Percentiles rank a stretch among this genome's conserved stretches.
Conservation (phyloP, 2,797 vertebrate genomes). For the Tarsius wallacei region DNA sequence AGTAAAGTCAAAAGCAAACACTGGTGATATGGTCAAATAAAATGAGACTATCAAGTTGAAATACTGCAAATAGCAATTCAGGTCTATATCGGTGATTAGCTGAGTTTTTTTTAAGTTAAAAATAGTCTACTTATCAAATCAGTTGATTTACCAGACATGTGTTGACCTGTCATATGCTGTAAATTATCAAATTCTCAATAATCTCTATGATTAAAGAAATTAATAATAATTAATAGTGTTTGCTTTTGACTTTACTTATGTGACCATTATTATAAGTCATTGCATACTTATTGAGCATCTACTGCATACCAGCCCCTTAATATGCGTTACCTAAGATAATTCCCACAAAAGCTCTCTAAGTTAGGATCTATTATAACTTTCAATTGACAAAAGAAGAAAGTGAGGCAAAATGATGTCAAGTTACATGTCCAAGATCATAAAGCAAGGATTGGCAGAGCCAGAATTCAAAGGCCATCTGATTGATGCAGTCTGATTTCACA, state of each 20-base stretch:
- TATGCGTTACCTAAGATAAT: background rate
- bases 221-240: background rate
- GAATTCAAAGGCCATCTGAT: background rate
- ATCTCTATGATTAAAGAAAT: background rate
- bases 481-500: background rate
- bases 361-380: background rate
- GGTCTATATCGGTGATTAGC: background rate
- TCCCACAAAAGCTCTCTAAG: background rate
- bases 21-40: slow-evolving; percentile 14
- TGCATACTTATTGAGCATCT: background rate
- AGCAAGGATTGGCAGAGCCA: background rate
- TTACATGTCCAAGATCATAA: background rate
- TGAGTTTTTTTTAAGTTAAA: background rate
- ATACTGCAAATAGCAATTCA: background rate
- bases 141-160: background rate
- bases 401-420: background rate
- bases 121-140: background rate
- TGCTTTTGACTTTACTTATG: background rate
- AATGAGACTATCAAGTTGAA: slow-evolving; percentile 17
- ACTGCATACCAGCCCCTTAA: background rate
- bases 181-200: background rate
- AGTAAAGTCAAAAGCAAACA: background rate
- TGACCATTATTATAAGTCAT: background rate
- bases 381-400: background rate
- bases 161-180: background rate